Conservation (phyloP, 1,140 invertebrate species). For the Nymphalis io region DNA sequence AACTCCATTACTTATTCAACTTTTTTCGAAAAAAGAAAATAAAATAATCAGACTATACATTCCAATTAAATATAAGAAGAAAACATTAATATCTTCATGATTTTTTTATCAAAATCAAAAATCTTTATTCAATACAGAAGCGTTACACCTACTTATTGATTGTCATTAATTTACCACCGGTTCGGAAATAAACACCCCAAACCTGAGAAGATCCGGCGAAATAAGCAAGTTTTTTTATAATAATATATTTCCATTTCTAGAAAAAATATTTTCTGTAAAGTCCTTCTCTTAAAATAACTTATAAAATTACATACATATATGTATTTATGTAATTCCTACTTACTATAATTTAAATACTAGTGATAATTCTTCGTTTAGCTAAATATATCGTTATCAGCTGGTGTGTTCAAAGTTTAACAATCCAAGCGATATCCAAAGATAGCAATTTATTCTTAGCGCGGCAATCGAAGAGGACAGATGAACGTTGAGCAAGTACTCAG, state of each 20-base stretch:
- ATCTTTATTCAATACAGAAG: too few species aligned
- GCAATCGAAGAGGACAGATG: constrained; percentile 51
- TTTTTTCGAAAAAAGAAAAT: neutral
- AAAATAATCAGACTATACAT: neutral
- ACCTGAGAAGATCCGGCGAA: too few species aligned
- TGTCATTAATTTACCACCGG: too few species aligned
- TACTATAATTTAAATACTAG: neutral
- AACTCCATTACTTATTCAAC: constrained; percentile 22
- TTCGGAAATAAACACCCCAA: too few species aligned
- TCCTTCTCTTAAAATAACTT: too few species aligned
- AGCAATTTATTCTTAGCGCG: constrained; percentile 50
- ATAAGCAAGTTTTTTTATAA: neutral
- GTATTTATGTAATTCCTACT: neutral
- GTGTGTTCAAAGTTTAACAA: constrained; percentile 31
- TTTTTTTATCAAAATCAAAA: too few species aligned
- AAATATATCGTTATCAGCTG: constrained; percentile 24
- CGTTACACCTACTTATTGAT: too few species aligned
- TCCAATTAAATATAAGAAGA: neutral
- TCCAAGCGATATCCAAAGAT: constrained; percentile 40
- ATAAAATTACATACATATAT: neutral
- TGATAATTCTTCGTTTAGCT: constrained; percentile 10
- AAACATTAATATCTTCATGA: too few species aligned
- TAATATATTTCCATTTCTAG: neutral
- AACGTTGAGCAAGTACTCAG: constrained; percentile 52
- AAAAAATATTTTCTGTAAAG: neutral